Percentiles rank a stretch among this genome's conserved stretches.
Evolutionary conservation across 2,888 invertebrate genomes (phyloP).

Genomic region (Lomographa bimaculata): DNA sequence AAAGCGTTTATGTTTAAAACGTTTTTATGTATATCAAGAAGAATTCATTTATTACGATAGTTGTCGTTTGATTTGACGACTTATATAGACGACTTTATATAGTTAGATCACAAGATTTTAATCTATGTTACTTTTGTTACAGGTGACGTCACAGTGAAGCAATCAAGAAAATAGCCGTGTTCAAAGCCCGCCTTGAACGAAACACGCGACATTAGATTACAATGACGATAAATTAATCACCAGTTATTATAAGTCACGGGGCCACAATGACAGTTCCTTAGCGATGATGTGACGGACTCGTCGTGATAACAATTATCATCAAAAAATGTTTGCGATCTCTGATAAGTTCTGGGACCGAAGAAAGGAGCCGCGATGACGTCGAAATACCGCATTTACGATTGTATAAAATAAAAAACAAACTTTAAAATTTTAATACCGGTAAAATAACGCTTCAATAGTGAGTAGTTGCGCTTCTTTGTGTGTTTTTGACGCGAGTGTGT

Average conservation of each 20-base stretch:
- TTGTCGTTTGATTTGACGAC: too few relatives aligned
- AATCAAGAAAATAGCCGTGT: slow-evolving; percentile 51
- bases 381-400: slow-evolving; percentile 50
- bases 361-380: slow-evolving; percentile 71
- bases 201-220: slow-evolving; percentile 46
- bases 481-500: slow-evolving; percentile 52
- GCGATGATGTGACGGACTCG: slow-evolving; percentile 41
- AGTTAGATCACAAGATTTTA: slow-evolving; percentile 15
- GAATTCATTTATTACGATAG: too few relatives aligned
- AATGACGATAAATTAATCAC: slow-evolving; percentile 45
- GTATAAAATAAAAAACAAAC: slow-evolving; percentile 55
- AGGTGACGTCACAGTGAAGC: slow-evolving; percentile 50
- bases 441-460: slow-evolving; percentile 48
- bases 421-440: slow-evolving; percentile 38
- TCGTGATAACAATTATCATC: slow-evolving; percentile 40
- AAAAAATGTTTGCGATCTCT: slow-evolving; percentile 67
- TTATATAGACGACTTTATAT: too few relatives aligned
- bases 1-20: too few relatives aligned
- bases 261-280: slow-evolving; percentile 22
- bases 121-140: slow-evolving; percentile 52
- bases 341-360: slow-evolving; percentile 73
- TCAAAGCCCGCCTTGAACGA: slow-evolving; percentile 25
- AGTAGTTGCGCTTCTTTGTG: slow-evolving; percentile 69
- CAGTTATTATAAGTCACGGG: slow-evolving; percentile 39
- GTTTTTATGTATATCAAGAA: too few relatives aligned